These are phyloP conservation scores for Seriola dumerili DNA, from an alignment of 2,113 vertebrate genomes.

Conservation along the genomic window DNA sequence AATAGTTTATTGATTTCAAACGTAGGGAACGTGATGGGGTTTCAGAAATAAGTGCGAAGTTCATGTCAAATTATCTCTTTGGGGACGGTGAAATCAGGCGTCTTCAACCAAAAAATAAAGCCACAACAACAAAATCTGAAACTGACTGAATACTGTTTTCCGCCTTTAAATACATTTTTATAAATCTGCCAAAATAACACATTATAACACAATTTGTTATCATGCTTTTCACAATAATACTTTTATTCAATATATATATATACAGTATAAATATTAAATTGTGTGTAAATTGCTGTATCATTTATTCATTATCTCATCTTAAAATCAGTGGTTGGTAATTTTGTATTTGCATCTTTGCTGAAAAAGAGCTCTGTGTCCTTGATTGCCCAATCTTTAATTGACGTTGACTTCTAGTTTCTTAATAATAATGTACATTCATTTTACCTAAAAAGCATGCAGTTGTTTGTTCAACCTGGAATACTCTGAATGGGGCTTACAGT, in stretches of 20 bases:
- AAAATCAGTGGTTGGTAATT: background rate
- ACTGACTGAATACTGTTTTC: background rate
- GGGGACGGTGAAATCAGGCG: background rate
- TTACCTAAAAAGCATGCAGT: background rate
- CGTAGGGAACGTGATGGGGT: background rate
- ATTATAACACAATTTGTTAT: background rate
- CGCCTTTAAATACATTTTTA: background rate
- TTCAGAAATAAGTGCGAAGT: background rate
- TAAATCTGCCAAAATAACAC: background rate
- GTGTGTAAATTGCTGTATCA: background rate
- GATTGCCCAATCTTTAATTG: background rate
- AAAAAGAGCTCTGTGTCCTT: background rate
- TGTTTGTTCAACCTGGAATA: background rate
- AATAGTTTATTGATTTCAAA: background rate
- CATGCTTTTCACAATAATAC: background rate
- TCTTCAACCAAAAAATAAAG: background rate
- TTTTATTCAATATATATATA: too few relatives aligned
- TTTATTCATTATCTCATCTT: background rate
- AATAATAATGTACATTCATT: background rate
- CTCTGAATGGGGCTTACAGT: background rate
- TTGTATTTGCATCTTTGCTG: background rate
- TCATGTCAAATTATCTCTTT: background rate
- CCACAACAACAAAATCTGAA: background rate
- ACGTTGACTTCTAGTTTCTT: background rate
- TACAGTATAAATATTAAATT: too few relatives aligned